Evolutionary conservation across 2,888 invertebrate species (phyloP).

Genomic region (Phengaris alcon): DNA sequence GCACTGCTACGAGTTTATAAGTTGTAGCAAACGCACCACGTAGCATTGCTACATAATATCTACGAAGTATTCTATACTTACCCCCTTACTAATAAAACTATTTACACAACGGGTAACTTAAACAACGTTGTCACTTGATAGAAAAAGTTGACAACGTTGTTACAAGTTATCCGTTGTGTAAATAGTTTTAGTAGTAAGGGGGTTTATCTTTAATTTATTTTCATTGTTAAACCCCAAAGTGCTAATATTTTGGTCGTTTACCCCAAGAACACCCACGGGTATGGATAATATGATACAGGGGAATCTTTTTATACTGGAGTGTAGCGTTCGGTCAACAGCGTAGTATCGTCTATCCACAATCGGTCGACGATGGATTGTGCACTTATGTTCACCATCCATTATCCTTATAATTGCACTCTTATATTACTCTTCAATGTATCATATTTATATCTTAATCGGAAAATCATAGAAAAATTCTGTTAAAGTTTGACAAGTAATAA

Average conservation of each 20-base stretch:
- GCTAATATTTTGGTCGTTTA: not conserved
- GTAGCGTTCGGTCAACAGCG: conserved; percentile 29
- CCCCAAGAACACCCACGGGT: not conserved
- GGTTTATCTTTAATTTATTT: no score
- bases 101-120: no score
- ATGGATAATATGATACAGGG: not conserved
- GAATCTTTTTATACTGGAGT: conserved; percentile 24
- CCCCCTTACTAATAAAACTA: no score
- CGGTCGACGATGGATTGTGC: conserved; percentile 11
- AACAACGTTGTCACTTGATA: no score
- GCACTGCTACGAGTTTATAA: not conserved
- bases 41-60: not conserved
- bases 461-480: no score
- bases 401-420: not conserved
- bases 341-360: conserved; percentile 17
- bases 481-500: no score
- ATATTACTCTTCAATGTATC: not conserved
- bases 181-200: no score
- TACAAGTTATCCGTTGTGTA: no score
- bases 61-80: no score
- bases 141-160: no score
- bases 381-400: conserved; percentile 2
- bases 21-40: not conserved
- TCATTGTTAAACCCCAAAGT: no score
- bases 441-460: not conserved